Evolutionary conservation across 1,140 invertebrate genomes (phyloP), one percentile per base, ranked within the genome.

Genomic region (Drosophila subobscura): DNA sequence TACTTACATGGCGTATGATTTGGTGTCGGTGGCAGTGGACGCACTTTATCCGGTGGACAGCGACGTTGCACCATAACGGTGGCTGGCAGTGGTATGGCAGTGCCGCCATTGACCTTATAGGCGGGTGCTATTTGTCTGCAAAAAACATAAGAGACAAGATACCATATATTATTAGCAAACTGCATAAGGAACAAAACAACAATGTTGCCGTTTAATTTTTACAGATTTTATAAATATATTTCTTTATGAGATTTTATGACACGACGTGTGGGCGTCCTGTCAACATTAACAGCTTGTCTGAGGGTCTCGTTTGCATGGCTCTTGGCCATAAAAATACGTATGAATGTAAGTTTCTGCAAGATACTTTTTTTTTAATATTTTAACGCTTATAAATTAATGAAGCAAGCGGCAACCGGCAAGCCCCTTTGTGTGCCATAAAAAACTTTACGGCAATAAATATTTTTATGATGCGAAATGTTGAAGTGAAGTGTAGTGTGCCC

Each of bases 1-100:
- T 70, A 91, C 91, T 91, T 80, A 91, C 91, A 89, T 79, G 92
- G 94, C 90, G 92, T 92, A 79, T 95, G 94, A 68, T 92, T 92
- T 64, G 94, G 93, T 5, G 94, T 94, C 33, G 93, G 92, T 2
- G 94, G 94, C 71, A 95, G 92, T 6, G 95, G 95, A 71, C 95
- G 93, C 75, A 94, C 93, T 92, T 96, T 96, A 92, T 96, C 95
- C 74, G 95, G 95, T 42, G 95, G 95, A 86, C 95, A 95, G 92
- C 95, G 93, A 74, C 95, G 93, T 61, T 93, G 93, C n/a, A 95
- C 95, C 77, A 95, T 92, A 29, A 95, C 95, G 8, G 95, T 95
- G 40, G 95, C 95, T 22, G 95, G 95, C 78, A 95, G 89, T 25
- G 95, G 95, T 77, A 96, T 96, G 80, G 94, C 95, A 37, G 95